Percentiles rank a stretch among this genome's conserved stretches.
Conservation (phyloP, 2,113 vertebrate species). For the Colius striatus region DNA sequence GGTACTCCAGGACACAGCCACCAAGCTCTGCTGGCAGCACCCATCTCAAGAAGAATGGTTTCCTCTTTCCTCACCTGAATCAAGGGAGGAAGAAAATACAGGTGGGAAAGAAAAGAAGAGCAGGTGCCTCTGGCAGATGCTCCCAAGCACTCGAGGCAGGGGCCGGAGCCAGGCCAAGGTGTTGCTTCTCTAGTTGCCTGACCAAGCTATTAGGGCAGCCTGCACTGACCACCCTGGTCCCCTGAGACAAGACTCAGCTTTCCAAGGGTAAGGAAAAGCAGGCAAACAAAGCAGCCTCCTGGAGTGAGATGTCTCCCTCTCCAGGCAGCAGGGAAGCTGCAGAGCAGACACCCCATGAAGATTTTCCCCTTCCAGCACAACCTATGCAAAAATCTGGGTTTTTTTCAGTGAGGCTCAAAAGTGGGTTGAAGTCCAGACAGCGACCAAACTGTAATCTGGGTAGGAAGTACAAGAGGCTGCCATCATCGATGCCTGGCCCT, state of each 20-base stretch:
- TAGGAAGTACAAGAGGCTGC: not conserved
- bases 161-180: not conserved
- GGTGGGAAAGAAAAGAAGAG: not conserved
- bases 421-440: not conserved
- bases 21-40: not conserved
- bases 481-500: not conserved
- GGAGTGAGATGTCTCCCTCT: not conserved
- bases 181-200: not conserved
- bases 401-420: not conserved
- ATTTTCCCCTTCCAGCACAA: not conserved
- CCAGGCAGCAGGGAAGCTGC: conserved; percentile 6
- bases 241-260: not conserved
- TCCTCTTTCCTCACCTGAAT: not conserved
- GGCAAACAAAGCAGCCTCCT: not conserved
- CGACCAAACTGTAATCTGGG: not conserved
- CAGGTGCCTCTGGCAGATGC: not conserved
- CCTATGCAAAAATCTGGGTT: not conserved
- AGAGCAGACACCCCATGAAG: not conserved
- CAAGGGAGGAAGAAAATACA: not conserved
- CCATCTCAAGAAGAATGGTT: fast-evolving
- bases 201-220: not conserved
- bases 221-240: not conserved
- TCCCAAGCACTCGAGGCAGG: not conserved
- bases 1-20: not conserved
- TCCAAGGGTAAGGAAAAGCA: not conserved